Conservation (phyloP, 2,797 vertebrate genomes). For the Tamandua tetradactyla region DNA sequence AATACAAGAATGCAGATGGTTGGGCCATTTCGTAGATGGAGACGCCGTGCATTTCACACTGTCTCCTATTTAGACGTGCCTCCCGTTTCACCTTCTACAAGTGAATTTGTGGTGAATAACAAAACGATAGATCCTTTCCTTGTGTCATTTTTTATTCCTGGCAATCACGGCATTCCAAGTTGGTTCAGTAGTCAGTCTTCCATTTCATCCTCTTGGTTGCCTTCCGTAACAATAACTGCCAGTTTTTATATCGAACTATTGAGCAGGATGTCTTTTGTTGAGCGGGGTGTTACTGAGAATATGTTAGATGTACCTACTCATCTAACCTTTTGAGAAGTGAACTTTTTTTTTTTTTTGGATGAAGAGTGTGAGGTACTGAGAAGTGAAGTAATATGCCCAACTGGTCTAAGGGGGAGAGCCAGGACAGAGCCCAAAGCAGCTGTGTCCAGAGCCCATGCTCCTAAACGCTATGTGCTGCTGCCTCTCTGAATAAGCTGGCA, state of each 20-base stretch:
- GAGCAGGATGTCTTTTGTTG: neutral
- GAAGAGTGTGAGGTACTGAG: conserved; percentile 14
- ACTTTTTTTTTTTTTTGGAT: neutral
- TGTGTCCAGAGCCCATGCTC: neutral
- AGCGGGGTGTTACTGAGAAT: neutral
- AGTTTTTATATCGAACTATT: neutral
- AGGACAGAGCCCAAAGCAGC: neutral
- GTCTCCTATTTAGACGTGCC: neutral
- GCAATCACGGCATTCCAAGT: neutral
- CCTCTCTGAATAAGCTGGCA: neutral
- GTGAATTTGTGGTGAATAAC: neutral
- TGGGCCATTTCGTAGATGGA: neutral
- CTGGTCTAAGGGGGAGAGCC: neutral
- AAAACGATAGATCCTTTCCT: neutral
- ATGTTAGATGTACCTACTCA: neutral
- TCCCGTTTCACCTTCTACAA: neutral
- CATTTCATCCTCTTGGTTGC: neutral
- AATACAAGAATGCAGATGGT: neutral
- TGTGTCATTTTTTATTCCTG: neutral
- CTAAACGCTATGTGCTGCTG: neutral
- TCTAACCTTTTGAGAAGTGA: neutral
- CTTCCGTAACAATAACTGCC: too few species aligned
- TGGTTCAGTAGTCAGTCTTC: neutral
- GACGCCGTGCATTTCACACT: neutral
- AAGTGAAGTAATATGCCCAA: neutral